Conservation (phyloP, 2,113 vertebrate genomes). For the Opisthocomus hoazin region DNA sequence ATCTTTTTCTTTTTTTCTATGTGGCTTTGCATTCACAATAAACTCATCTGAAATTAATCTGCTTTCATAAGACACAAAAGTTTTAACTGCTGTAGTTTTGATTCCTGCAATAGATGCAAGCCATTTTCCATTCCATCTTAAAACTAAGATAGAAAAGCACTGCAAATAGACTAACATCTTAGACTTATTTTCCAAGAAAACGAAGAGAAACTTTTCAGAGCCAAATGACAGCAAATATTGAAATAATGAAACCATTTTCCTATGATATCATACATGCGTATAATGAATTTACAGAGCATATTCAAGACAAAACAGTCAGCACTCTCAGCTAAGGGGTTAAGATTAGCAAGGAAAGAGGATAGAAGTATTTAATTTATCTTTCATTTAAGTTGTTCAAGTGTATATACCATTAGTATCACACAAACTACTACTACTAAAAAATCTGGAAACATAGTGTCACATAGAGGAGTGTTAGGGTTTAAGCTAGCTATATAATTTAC, state of each 20-base stretch:
- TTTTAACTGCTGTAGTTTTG: not conserved
- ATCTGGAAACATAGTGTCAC: not conserved
- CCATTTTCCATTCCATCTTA: not conserved
- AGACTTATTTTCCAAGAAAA: not conserved
- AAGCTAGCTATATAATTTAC: not conserved
- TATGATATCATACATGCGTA: not conserved
- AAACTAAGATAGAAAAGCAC: not conserved
- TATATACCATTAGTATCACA: not conserved
- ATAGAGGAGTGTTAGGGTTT: not conserved
- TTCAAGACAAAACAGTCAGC: not conserved
- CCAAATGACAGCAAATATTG: not conserved
- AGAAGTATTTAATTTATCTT: not conserved
- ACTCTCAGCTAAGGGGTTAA: not conserved
- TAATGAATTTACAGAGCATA: not conserved
- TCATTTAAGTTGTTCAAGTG: not conserved
- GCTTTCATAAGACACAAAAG: not conserved
- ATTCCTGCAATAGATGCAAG: not conserved
- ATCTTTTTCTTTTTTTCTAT: not conserved
- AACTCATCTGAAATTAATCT: not conserved
- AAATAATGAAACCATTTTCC: not conserved
- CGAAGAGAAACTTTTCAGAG: not conserved
- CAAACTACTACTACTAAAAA: not conserved
- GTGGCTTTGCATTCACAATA: not conserved
- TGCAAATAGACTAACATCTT: not conserved
- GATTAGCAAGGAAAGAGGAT: not conserved